These are phyloP conservation scores for Goniozus legneri DNA, from an alignment of 1,140 invertebrate species.

Conservation along the genomic window DNA sequence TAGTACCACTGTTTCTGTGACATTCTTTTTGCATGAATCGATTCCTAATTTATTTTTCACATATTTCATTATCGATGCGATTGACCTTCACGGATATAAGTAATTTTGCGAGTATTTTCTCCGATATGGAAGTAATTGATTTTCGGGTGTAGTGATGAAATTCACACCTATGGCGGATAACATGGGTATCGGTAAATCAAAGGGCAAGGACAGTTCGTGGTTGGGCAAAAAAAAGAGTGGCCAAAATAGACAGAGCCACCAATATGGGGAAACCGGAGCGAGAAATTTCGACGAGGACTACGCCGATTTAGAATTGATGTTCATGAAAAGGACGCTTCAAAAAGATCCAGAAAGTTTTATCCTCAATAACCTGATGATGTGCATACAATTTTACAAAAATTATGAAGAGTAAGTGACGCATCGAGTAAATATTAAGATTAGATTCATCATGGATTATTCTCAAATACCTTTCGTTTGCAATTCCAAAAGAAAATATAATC, in stretches of 20 bases:
- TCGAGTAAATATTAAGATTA: too few species aligned
- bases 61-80: too few species aligned
- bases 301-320: constrained; percentile 33
- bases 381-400: constrained; percentile 74
- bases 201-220: constrained; percentile 20
- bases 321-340: constrained; percentile 60
- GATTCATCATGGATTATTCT: too few species aligned
- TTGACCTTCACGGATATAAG: too few species aligned
- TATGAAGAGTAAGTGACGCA: constrained; percentile 69
- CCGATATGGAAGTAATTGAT: too few species aligned
- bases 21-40: too few species aligned
- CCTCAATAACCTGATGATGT: constrained; percentile 72
- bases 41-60: too few species aligned
- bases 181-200: constrained; percentile 53
- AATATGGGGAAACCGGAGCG: constrained; percentile 2
- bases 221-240: background rate
- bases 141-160: background rate
- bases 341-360: constrained; percentile 66
- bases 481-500: too few species aligned
- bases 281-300: constrained; percentile 9
- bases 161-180: background rate
- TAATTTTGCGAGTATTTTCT: too few species aligned
- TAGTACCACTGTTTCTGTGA: too few species aligned
- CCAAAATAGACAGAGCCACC: background rate
- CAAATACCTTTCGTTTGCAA: too few species aligned